phyloP scores from a whole-genome alignment of 2,797 vertebrate species.

The Trematomus bernacchii region DNA sequence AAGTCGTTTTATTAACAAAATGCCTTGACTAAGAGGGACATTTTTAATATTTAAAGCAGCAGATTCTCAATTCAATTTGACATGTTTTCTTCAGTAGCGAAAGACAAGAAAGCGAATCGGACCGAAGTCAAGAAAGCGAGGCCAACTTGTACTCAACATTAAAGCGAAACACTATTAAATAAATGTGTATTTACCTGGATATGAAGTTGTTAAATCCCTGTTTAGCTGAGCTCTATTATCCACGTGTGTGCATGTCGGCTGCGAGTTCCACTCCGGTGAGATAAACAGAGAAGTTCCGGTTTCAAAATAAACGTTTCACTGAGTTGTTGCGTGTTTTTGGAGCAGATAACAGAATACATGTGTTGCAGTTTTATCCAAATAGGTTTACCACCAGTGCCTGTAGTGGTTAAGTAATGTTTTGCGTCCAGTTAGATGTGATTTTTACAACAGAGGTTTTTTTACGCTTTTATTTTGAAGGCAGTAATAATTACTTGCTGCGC shows the following conservation, averaged over 20 bases:
- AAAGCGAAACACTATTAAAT: no score
- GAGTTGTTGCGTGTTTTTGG: not conserved
- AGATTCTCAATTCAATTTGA: not conserved
- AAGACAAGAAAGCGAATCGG: not conserved
- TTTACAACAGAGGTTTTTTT: not conserved
- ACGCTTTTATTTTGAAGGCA: not conserved
- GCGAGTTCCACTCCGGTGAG: not conserved
- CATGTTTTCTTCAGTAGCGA: no score
- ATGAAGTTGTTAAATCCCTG: not conserved
- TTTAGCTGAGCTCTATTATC: not conserved
- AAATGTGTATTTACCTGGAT: not conserved
- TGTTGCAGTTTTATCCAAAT: rapidly evolving
- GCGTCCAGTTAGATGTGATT: no score
- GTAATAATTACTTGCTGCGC: not conserved
- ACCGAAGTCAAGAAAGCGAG: no score
- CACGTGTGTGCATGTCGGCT: slow-evolving; percentile 27
- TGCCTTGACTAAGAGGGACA: no score
- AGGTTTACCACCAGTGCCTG: rapidly evolving
- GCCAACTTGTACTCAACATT: no score
- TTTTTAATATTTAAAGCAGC: rapidly evolving
- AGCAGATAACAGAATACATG: rapidly evolving
- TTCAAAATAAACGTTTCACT: slow-evolving; percentile 28
- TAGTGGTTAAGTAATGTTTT: not conserved
- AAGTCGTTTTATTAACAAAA: rapidly evolving
- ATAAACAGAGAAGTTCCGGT: not conserved